Evolutionary conservation across 2,888 invertebrate species (phyloP), one percentile per base, ranked within the genome.

Genomic region (Petrolisthes cinctipes): DNA sequence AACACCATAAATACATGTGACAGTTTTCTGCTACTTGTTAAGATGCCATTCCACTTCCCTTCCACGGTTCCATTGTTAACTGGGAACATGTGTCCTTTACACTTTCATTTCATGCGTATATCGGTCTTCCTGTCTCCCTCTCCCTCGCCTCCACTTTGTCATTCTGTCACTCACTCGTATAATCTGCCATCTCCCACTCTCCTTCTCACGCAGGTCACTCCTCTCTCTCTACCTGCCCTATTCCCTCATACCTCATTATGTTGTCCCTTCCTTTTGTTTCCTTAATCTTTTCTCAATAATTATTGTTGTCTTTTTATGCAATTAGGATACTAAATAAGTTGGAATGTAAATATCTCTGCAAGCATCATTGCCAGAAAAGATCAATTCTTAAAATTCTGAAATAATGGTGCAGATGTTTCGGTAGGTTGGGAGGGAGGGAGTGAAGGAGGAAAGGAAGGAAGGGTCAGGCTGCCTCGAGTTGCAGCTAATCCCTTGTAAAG

Each of bases 151-250:
- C 56, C 80, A 80, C 80, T 80, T 80, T 80, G 51, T 80, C 80
- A 80, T 80, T 80, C 80, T 80, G 80, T 80, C 80, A 80, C 80
- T 56, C 80, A 57, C 61, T 14, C 57, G 23, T 23, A 80, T 61
- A 56, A 80, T 80, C 80, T 57, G 4, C 23, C 57, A 80, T 80
- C 80, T 80, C 14, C 66, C 61, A 61, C 66, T 66, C 66, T 51
- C 66, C 66, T 82, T 51, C 20, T 51, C 61, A 37, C n/a, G 66
- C 66, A 37, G 37, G 37, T 37, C 37, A 37, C 37, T 37, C 37
- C 20, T 53, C 17, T 54, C 14, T 54, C 5, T 17, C 53, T 20
- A 5, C 20, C 54, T 11, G 4, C 20, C 20, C 54, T 53, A 17
- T 53, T 53, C 17, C 17, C 37, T 17, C 37, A 5, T 17, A 53